phyloP scores from a whole-genome alignment of 2,888 invertebrate genomes.

The Meteorus colon region DNA sequence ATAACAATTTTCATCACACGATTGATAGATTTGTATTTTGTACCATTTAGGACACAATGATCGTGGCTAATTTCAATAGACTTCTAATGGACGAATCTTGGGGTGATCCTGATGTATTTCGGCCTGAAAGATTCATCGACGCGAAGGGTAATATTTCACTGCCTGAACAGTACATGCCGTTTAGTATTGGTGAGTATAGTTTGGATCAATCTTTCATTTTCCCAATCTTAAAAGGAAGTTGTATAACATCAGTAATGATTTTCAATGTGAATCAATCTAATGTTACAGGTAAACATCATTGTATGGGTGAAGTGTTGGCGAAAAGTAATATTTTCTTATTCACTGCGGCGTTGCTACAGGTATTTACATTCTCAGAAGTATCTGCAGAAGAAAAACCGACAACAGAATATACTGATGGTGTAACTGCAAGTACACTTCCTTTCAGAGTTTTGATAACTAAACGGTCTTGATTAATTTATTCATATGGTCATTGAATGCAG shows the following conservation, averaged over 20 bases:
- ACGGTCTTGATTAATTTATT: conserved; percentile 65
- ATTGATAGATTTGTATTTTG: not conserved
- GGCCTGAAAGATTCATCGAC: conserved; percentile 83
- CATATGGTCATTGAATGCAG: conserved; percentile 37
- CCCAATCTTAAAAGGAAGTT: too few species aligned
- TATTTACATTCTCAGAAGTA: conserved; percentile 80
- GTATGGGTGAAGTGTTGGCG: conserved; percentile 87
- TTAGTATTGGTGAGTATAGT: conserved; percentile 78
- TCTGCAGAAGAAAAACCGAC: conserved; percentile 80
- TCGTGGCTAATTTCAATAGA: conserved; percentile 84
- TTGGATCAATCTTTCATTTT: not conserved
- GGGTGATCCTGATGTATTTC: conserved; percentile 82
- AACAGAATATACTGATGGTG: conserved; percentile 83
- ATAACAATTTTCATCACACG: not conserved
- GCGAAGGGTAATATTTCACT: conserved; percentile 77
- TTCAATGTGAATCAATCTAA: not conserved
- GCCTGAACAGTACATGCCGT: conserved; percentile 84
- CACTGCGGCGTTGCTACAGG: conserved; percentile 82
- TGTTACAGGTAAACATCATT: conserved; percentile 80
- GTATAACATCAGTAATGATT: not conserved
- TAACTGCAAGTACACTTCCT: conserved; percentile 84
- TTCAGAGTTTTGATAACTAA: conserved; percentile 80
- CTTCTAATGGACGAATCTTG: conserved; percentile 82
- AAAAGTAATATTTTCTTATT: conserved; percentile 87
- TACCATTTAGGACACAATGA: conserved; percentile 82